Base-by-base conservation (phyloP, 2,888 invertebrate species). In the Bellardia pandia region DNA sequence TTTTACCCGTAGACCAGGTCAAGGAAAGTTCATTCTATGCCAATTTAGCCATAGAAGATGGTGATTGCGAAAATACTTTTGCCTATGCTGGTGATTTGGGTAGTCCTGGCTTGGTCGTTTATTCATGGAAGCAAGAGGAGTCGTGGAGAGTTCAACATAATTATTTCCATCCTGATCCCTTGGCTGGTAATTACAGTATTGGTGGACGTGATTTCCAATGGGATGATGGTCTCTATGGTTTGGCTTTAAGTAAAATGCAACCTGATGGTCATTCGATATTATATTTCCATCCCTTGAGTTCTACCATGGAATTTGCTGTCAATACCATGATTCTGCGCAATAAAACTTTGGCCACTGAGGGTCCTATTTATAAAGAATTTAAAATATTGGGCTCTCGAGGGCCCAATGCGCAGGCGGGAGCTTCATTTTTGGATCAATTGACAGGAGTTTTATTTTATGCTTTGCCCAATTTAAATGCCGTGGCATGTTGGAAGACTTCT, bases 201-300 rank as follows among this genome's bases (percentile, higher is more conserved):
- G 95, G 95, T 86, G 96, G 96, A 2, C 94, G 95, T 16, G 95
- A 95, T 85, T 97, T 97, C 91, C 95, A 95, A 88, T 97, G 97
- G 97, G 95, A 95, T 3, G 97, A 97, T 91, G 97, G 96, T 0
- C 92, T 97, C 1, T 97, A 97, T 88, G 97, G 97, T 0, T 92
- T 97, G 88, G 96, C 96, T 0, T 91, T 97, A 13, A 95, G 96
- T 0, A 95, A 95, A 7, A 95, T 96, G 0, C 95, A 95, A 78
- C 90, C 94, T 0, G 95, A 96, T 77, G 96, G 96, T 45, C 96
- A 93, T 91, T 95, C 96, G 83, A 96, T 96, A 0, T 92, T 97
- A 3, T 97, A 96, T 90, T 97, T 97, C 94, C 97, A 97, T 91
- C 96, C 97, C 0, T 94, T 97, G 92, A 95, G 96, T 3, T 97